Base-by-base conservation (phyloP, 2,797 vertebrate genomes). In the Gymnopithys bicolor region DNA sequence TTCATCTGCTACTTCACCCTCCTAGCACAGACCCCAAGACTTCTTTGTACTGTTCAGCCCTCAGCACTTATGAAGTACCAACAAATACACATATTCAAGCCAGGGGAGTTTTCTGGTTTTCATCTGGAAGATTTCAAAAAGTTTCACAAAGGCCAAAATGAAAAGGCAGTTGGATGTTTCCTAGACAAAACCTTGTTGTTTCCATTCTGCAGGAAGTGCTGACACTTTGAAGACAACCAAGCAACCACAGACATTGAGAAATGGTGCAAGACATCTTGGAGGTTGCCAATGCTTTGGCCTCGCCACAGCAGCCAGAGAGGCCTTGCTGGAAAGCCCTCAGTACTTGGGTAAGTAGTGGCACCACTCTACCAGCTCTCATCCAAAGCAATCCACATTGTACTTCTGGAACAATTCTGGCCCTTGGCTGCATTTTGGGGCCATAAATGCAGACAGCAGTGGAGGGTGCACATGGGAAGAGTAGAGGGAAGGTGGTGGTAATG, bases 181-280 rank as follows among this genome's bases (percentile, higher is more conserved):
- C 68, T 93, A 91, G 84, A 91, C 68, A 92, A 96, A 95, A 94
- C 10, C 46, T 94, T 62, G 69, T 63, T 70, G 59, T 89, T 93
- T 88, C 66, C 62, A 30, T 87, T 82, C 70, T 75, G 76, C 83
- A 94, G 91, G 79, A 94, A 93, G 69, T 45, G 53, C 83, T 84
- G 87, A 89, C 7, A 24, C 90, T 94, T 84, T 75, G 62, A 96
- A 89, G 71, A 76, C 67, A 82, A 92, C 68, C 63, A 73, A 46
- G 45, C 78, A 84, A 74, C 67, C 94, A 79, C 78, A 79, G 66
- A 75, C 74, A n/a, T 0, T 82, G 81, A 79, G 87, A 93, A 89
- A 90, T 4, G 18, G 78, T 81, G 63, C 74, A 76, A 90, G 63
- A 55, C 67, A 79, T 76, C 89, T 88, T 28, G 0, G 5, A 66